Percentiles rank a stretch among this genome's conserved stretches.
Conservation (phyloP, 2,888 invertebrate genomes). For the Drosophila putrida region DNA sequence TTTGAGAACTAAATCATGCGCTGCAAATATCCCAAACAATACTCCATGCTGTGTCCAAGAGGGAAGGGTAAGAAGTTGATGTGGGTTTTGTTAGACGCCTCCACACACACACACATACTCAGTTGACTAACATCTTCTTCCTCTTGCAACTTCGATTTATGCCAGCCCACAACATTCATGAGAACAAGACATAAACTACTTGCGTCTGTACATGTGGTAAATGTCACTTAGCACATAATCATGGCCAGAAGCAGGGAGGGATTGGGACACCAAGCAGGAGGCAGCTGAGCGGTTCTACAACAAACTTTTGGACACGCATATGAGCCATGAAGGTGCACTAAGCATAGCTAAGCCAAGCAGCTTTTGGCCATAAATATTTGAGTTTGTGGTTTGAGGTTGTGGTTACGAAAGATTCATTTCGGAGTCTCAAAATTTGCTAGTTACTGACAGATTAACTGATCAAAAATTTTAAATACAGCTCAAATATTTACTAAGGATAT, state of each 20-base stretch:
- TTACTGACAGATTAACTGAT: not conserved
- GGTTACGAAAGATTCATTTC: conserved; percentile 1
- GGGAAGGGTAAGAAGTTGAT: not conserved
- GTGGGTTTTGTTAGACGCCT: conserved; percentile 29
- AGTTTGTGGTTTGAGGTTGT: conserved; percentile 7
- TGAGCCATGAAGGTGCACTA: conserved; percentile 19
- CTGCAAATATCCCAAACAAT: conserved; percentile 13
- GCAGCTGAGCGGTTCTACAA: not conserved
- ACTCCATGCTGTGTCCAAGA: not conserved
- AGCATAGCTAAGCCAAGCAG: conserved; percentile 17
- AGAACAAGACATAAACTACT: conserved; percentile 36
- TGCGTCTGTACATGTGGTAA: conserved; percentile 56
- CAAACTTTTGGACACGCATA: conserved; percentile 38
- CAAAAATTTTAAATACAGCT: not conserved
- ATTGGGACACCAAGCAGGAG: not conserved
- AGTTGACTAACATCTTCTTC: conserved; percentile 14
- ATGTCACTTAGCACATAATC: conserved; percentile 46
- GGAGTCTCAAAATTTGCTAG: not conserved
- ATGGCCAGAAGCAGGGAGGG: not conserved
- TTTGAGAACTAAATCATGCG: conserved; percentile 61
- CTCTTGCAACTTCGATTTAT: conserved; percentile 32
- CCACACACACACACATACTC: conserved; percentile 21
- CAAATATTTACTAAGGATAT: not conserved
- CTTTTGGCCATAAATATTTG: conserved; percentile 22
- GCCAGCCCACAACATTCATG: conserved; percentile 41